Percentiles rank a stretch among this genome's conserved stretches.
phyloP scores from a whole-genome alignment of 30 jellyfish, hydroid and myxozoan genomes.

The Rhopilema esculentum region DNA sequence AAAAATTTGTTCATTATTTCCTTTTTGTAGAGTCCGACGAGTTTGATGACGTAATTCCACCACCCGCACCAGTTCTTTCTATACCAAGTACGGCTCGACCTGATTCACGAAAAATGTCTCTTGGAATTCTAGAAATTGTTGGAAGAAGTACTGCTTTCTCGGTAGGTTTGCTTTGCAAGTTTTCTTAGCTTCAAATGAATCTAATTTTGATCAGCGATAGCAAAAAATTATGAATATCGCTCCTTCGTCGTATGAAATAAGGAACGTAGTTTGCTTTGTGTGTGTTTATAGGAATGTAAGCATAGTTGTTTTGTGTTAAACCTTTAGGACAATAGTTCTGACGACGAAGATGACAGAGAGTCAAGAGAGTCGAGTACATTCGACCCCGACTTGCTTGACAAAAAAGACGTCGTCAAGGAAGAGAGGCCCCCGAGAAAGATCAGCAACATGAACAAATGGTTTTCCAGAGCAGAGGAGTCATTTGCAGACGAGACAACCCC shows the following conservation, averaged over 20 bases:
- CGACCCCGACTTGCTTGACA: slow-evolving; percentile 21
- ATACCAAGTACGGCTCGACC: not conserved
- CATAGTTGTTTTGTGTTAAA: not conserved
- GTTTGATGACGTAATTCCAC: slow-evolving; percentile 62
- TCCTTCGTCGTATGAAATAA: no score
- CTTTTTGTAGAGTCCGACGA: slow-evolving; percentile 58
- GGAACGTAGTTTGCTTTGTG: no score
- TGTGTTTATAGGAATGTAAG: no score
- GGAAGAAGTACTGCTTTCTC: slow-evolving; percentile 52
- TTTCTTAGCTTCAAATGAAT: no score
- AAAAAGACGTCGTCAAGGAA: slow-evolving; percentile 3
- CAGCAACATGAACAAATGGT: slow-evolving; percentile 32
- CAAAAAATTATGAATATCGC: no score
- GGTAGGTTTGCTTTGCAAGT: slow-evolving; percentile 5
- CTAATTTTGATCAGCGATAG: no score
- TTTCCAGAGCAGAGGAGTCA: slow-evolving; percentile 46
- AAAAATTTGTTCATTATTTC: no score
- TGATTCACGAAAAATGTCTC: slow-evolving; percentile 22
- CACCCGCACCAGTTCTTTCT: slow-evolving; percentile 55
- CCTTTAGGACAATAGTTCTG: slow-evolving; percentile 24
- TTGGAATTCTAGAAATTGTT: slow-evolving; percentile 48
- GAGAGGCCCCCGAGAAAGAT: slow-evolving; percentile 45
- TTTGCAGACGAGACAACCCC: slow-evolving; percentile 73
- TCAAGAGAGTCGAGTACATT: slow-evolving; percentile 29
- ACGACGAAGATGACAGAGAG: slow-evolving; percentile 40